phyloP scores from a whole-genome alignment of 1,140 invertebrate genomes.

The Nautilus pompilius region DNA sequence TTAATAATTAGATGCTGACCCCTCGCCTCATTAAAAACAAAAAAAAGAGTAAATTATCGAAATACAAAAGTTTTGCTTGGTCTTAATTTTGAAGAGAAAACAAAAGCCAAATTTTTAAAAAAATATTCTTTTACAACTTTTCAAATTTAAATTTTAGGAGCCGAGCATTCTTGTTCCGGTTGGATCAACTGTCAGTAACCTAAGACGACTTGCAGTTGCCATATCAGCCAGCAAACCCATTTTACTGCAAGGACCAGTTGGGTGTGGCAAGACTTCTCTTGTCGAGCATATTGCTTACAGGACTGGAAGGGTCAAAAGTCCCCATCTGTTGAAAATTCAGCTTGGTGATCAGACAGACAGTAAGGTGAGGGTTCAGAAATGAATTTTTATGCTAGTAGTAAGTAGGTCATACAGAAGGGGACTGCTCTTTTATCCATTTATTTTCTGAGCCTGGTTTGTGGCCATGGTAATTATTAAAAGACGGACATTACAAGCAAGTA shows the following conservation, averaged over 20 bases:
- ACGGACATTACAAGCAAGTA: too few species aligned
- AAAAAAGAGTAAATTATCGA: too few species aligned
- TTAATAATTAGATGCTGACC: too few species aligned
- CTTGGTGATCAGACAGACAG: constrained; percentile 97
- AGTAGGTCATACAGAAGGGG: too few species aligned
- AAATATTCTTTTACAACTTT: neutral
- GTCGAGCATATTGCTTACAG: constrained; percentile 81
- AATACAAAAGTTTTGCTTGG: too few species aligned
- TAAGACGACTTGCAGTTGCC: constrained; percentile 48
- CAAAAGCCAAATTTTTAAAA: too few species aligned
- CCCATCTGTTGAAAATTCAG: constrained; percentile 75
- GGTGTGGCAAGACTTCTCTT: constrained; percentile 89
- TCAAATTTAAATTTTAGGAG: neutral
- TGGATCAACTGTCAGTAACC: constrained; percentile 37
- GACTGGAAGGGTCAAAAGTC: constrained; percentile 64
- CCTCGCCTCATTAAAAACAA: too few species aligned
- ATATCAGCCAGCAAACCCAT: constrained; percentile 61
- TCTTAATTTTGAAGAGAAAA: too few species aligned
- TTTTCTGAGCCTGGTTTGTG: too few species aligned
- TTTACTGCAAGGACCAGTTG: constrained; percentile 85
- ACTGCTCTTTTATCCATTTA: too few species aligned
- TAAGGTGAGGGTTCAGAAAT: constrained; percentile 59
- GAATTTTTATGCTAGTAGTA: neutral
- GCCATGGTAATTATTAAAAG: too few species aligned
- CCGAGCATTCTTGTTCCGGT: constrained; percentile 40